Evolutionary conservation across 37 sponge, comb jelly and placozoan species (phyloP), one percentile per base, ranked within the genome.

Genomic region (Agelas oroides): DNA sequence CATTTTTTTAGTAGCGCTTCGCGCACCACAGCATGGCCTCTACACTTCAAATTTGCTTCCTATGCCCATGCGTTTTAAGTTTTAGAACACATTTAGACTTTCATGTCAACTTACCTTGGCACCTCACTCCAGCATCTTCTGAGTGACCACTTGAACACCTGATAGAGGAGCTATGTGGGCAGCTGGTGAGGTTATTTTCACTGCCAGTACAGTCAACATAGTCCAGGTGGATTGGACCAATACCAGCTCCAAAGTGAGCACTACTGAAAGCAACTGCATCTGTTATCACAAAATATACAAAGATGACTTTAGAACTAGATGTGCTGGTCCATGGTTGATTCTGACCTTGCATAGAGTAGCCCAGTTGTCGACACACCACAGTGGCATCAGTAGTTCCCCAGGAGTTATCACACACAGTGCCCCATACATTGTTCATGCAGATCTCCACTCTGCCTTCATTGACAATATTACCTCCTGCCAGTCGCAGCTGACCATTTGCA

Each of bases 181-280:
- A 75, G 76, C 54, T 59, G 54, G 35, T 53, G 16, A 75, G 76
- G 17, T 30, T 12, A 15, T 20, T 3, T 25, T 75, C 76, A 55
- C 27, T 56, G 31, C 76, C 76, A 75, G 59, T 25, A 27, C 76
- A 75, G 25, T 24, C 34, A 14, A 75, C 57, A 31, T 56, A 17
- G 34, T 75, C 59, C n/a, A 75, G 76, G 35, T 34, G 34, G 19
- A 55, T 75, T 25, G 25, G 46, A 27, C 76, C 76, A 28, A 75
- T 27, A 34, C 76, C 76, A 57, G 57, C 76, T 3, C 76, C 76
- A 56, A 75, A 75, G 31, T 75, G 76, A 57, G 76, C 76, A 24
- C 13, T 38, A n/a, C 17, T 37, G 41, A 23, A 61, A 5, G 72
- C 46, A 23, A 71, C 72, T 37, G 72, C 72, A 71, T 37, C 72